Conservation (phyloP, 2,888 invertebrate species). For the Cephus spinipes region DNA sequence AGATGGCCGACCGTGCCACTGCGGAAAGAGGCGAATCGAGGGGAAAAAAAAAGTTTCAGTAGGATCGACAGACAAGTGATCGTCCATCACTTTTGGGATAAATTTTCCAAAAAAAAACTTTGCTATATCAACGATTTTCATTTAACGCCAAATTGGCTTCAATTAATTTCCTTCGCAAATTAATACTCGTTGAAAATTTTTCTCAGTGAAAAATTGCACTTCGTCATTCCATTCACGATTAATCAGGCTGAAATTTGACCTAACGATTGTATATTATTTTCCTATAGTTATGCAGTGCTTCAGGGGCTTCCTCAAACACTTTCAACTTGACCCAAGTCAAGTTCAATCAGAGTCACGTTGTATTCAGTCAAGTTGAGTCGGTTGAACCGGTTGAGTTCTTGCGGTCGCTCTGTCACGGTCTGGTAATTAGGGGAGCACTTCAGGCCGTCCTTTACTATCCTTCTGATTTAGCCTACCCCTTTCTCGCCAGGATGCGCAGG, state of each 20-base stretch:
- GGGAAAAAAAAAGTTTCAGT: neutral
- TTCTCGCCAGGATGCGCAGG: neutral
- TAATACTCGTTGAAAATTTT: too few relatives aligned
- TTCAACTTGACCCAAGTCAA: neutral
- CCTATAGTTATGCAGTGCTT: neutral
- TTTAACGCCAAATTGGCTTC: too few relatives aligned
- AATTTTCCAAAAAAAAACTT: too few relatives aligned
- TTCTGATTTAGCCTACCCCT: neutral
- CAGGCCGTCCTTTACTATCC: neutral
- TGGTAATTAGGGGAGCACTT: constrained; percentile 11
- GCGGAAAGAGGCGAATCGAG: neutral
- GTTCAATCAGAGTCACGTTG: neutral
- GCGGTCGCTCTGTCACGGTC: constrained; percentile 9
- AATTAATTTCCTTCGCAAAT: too few relatives aligned
- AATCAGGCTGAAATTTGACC: neutral
- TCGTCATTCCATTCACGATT: too few relatives aligned
- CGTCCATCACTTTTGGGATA: neutral
- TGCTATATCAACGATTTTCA: too few relatives aligned
- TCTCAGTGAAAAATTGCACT: accelerated
- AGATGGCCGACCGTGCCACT: neutral
- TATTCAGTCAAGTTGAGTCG: neutral
- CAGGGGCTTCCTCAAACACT: too few relatives aligned
- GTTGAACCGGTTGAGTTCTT: neutral
- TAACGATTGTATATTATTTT: neutral
- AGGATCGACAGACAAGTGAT: neutral